Evolutionary conservation across 30 jellyfish, hydroid and myxozoan genomes (phyloP), one percentile per base, ranked within the genome.

Genomic region (Aurelia coerulea): DNA sequence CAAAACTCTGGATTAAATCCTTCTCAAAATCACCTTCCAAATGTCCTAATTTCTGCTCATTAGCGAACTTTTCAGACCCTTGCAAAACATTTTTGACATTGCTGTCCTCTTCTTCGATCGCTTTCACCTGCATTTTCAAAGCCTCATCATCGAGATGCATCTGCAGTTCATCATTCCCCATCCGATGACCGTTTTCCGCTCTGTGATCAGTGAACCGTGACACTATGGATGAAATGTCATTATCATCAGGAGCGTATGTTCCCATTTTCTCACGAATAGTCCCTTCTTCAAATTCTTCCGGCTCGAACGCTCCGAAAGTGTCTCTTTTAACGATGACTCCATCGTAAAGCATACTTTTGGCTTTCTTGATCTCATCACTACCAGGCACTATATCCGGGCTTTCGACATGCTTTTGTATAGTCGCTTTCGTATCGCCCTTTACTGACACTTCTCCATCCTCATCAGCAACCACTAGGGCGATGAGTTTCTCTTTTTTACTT

Each of bases 61-160:
- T 84, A 5, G 83, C 82, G 52, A 73, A 88, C 71, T 51, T 71
- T 82, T 72, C 88, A 2, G 96, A 87, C 3, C 96, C 96, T 51
- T 88, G 89, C 41, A 88, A 81, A 19, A 88, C 96, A 35, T 67
- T 79, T 69, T 81, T 90, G 59, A 90, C 92, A 62, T 81, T 90
- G 11, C 76, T 64, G 62, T 90, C 97, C 65, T 90, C 97, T 31
- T 90, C 97, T 53, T 90, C 93, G 37, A 90, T 81, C 65, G 97
- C 92, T 65, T 81, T 76, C 33, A 90, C 91, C 53, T 90, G 83
- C 88, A 87, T 90, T 65, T 81, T 73, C 83, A 90, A 70, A 9
- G 97, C 91, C 69, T 90, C 97, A 35, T 90, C 90, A 18, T 90
- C 97, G 1, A 90, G 73, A 42, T 90, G 94, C 84, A 90, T 68